These are phyloP conservation scores for Paratilapia polleni DNA, from an alignment of 2,113 vertebrate genomes.

Conservation along the genomic window DNA sequence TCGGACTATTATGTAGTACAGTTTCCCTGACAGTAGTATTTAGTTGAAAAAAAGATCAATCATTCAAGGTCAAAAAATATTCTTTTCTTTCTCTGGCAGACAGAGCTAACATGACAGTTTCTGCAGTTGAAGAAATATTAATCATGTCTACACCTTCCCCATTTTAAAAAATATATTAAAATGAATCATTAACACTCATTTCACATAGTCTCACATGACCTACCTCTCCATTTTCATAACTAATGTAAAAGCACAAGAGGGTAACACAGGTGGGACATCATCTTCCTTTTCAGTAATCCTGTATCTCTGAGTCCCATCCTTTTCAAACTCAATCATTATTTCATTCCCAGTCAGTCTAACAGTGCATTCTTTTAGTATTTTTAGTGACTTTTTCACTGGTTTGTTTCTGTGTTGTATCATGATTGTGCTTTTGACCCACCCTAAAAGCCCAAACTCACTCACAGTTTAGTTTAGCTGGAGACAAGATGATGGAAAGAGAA, in stretches of 20 bases:
- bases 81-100: too few species aligned
- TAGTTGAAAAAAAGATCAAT: neutral
- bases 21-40: neutral
- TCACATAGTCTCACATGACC: too few species aligned
- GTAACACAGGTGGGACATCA: neutral
- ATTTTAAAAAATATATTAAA: neutral
- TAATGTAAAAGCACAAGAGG: neutral
- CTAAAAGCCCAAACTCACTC: neutral
- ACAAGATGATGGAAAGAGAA: neutral
- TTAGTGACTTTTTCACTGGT: neutral
- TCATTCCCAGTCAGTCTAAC: neutral
- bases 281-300: neutral
- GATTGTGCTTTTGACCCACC: neutral
- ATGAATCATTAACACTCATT: neutral
- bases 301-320: neutral
- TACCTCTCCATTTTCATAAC: neutral
- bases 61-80: neutral
- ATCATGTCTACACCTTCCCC: neutral
- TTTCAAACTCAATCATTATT: neutral
- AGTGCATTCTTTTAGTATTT: neutral
- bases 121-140: neutral
- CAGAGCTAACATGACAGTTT: neutral
- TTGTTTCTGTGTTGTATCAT: neutral
- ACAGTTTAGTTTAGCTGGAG: neutral
- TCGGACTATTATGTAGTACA: neutral